phyloP scores from a whole-genome alignment of 2,113 vertebrate species.

The Pavo muticus region DNA sequence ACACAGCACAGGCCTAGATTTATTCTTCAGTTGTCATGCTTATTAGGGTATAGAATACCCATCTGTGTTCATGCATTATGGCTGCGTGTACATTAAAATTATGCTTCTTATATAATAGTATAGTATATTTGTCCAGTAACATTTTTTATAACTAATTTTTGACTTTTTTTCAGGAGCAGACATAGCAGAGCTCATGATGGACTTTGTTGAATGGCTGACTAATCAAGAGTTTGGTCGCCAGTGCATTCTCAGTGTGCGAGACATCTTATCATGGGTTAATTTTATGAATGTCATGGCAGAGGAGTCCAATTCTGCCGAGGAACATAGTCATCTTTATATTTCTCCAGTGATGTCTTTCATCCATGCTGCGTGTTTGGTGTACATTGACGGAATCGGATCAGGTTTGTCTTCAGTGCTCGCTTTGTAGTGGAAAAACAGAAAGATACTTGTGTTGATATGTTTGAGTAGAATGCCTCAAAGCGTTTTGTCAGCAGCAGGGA shows the following conservation, averaged over 20 bases:
- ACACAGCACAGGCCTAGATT: background rate
- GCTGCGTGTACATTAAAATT: background rate
- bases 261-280: conserved; percentile 93
- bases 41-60: background rate
- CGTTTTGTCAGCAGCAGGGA: background rate
- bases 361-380: conserved; percentile 94
- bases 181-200: conserved; percentile 91
- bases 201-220: conserved; percentile 94
- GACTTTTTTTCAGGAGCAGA: conserved; percentile 79
- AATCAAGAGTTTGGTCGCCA: conserved; percentile 91
- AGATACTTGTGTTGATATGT: background rate
- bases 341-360: conserved; percentile 87
- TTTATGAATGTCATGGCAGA: conserved; percentile 90
- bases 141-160: background rate
- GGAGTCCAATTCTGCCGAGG: conserved; percentile 37
- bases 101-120: background rate
- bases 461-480: background rate
- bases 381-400: conserved; percentile 94
- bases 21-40: background rate
- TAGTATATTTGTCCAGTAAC: background rate
- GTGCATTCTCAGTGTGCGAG: conserved; percentile 92
- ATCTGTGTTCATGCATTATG: rapidly evolving
- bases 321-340: conserved; percentile 34
- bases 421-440: background rate
- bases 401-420: conserved; percentile 77